Base-by-base conservation (phyloP, 1,140 invertebrate genomes). In the Globodera rostochiensis region DNA sequence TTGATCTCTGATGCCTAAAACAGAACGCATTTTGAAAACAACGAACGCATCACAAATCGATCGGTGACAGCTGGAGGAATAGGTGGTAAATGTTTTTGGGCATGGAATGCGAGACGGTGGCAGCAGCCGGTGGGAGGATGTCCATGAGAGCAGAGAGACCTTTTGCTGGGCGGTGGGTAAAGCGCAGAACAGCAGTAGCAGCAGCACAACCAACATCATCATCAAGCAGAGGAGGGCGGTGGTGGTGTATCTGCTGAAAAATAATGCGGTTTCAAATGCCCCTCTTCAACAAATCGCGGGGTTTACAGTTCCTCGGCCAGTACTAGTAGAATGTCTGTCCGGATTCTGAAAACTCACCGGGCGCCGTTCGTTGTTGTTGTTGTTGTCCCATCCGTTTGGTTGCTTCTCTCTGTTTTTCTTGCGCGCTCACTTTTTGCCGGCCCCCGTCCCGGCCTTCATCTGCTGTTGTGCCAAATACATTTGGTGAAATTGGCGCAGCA, bases 401-500 rank as follows among this genome's bases (percentile, higher is more conserved):
- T 60, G 11, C 1, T 1, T 19, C 57, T 57, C 15, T 1, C n/a
- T n/a, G n/a, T 76, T 0, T 36, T 36, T 36, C 36, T 36, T 1
- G 36, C 36, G 36, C 36, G 36, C 36, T 21, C 70, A 78, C 21
- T 78, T 78, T 69, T 78, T 78, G 45, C 57, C 77, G 11, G 13
- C 70, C 1, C 77, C 36, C 5, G 64, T 78, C 3, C 57, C 25
- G 49, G 64, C 77, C 21, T 78, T 78, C 78, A 74, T 85, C 60
- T 84, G 82, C 50, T 84, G 82, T 36, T 84, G 82, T 45, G 76
- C 73, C 50, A 60, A 3, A 11, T 85, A 73, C 25, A 75, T 45
- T 47, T 84, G 83, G 36, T 86, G 84, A 57, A 84, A 64, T 60
- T 84, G 83, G 49, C 83, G 83, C 7, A 84, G 45, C 60, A 83